Conservation (phyloP, 2,113 vertebrate species). For the Platichthys flesus region DNA sequence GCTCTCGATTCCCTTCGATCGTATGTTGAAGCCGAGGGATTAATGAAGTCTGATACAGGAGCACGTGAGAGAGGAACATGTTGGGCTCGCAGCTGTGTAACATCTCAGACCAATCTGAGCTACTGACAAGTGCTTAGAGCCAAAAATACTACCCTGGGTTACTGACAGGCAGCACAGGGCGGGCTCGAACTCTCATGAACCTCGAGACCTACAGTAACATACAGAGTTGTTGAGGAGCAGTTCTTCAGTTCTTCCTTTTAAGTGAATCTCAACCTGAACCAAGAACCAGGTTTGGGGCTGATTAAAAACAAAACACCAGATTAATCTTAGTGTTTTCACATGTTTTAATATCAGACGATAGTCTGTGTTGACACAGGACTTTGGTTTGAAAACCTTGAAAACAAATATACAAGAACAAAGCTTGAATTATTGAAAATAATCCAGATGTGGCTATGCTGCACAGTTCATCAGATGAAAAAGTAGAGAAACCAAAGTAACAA, state of each 20-base stretch:
- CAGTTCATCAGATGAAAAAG: slow-evolving; percentile 46
- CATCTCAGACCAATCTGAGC: slow-evolving; percentile 56
- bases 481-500: slow-evolving; percentile 50
- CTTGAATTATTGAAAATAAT: slow-evolving; percentile 39
- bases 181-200: not conserved
- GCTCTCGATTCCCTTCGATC: not conserved
- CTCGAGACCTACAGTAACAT: not conserved
- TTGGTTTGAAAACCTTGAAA: slow-evolving; percentile 35
- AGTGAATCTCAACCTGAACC: not conserved
- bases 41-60: slow-evolving; percentile 22
- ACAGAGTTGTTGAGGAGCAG: not conserved
- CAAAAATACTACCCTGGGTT: slow-evolving; percentile 61
- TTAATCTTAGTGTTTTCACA: slow-evolving; percentile 8
- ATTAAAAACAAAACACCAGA: not conserved
- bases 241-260: not conserved
- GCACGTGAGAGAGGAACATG: slow-evolving; percentile 17
- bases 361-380: slow-evolving; percentile 6
- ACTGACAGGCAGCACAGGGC: slow-evolving; percentile 16
- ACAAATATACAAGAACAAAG: slow-evolving; percentile 57
- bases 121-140: slow-evolving; percentile 59
- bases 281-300: not conserved
- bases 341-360: slow-evolving; percentile 56
- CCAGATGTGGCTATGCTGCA: slow-evolving; percentile 15
- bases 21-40: slow-evolving; percentile 12
- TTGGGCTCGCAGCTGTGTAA: slow-evolving; percentile 60